Evolutionary conservation across 2,888 invertebrate species (phyloP), one percentile per base, ranked within the genome.

Genomic region (Melanostoma scalare): DNA sequence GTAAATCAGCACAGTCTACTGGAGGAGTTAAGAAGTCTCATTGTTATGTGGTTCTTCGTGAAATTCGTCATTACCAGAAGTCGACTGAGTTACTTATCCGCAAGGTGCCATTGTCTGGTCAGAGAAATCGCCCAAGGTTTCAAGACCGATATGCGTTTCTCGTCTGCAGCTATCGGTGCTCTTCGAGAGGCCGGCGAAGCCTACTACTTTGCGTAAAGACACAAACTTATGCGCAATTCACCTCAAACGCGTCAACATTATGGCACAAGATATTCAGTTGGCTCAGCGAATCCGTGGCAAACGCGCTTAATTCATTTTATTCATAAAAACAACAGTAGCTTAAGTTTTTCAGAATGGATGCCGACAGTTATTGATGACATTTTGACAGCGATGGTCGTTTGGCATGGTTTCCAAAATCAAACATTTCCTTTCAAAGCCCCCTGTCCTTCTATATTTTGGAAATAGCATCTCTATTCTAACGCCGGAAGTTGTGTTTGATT

Each of bases 51-150:
- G 98, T 98, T 86, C 96, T 98, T 89, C 95, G 98, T 93, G 98
- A 98, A 94, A 98, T 98, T 91, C 95, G 98, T 93, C 95, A 98
- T 92, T 98, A 98, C 92, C 98, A 98, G 92, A 98, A 98, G 91
- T 97, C 97, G 1, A 98, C 98, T 4, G 98, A 98, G 92, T 94
- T 98, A 94, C 93, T 98, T 88, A 98, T 98, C 93, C 95, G 98
- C 89, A 98, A 98, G 92, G 93, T 98, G 92, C 98, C 98, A 3
- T 98, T 98, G 97, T 88, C 93, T 98, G 89, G 98, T 98, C 87
- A 95, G 98, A 94, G 98, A 98, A 95, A 98, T 98, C 89, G 98
- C 98, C 2, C 98, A 98, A 90, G 98, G 98, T 92, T 98, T 98
- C 95, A 98, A 98, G 92, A 98, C 98, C 87, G 98, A 98, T 92